Base-by-base conservation (phyloP, 2,113 vertebrate species). In the Hemichromis elongatus region DNA sequence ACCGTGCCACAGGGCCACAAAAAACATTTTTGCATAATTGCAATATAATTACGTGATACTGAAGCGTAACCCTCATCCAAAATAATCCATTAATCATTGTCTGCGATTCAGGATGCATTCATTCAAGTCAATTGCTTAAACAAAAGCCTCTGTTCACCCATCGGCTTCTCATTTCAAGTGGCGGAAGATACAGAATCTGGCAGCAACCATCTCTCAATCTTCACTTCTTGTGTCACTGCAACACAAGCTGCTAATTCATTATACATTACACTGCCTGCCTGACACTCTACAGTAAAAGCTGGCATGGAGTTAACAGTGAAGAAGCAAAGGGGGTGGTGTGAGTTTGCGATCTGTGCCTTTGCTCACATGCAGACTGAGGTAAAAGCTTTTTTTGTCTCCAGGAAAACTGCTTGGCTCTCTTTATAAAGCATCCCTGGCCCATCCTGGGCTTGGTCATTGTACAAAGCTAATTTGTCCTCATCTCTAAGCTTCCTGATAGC, bases 401-500 rank as follows among this genome's bases (percentile, higher is more conserved):
- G 84, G 88, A 89, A 92, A 92, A 86, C 90, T 78, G 57, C 80
- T 70, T 81, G 87, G 87, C 90, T 89, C 83, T 82, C 56, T 78
- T 86, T 45, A 80, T 85, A 75, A 87, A 90, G 85, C 86, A 47
- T 89, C 55, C 80, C 37, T 57, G 14, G 85, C 88, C 80, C 89
- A 77, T 93, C 81, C 84, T 82, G 84, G 79, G 86, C 84, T 86
- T 91, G 93, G 91, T 91, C 93, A 95, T 93, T 94, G 94, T 94
- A 94, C 89, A 90, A 92, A 94, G 91, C 94, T 94, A 95, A 96
- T 94, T 95, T 94, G 90, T 93, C 94, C 90, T 94, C 90, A 92
- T 94, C 93, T 90, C 88, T 91, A 92, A 95, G 94, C 94, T 94
- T 92, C 86, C 93, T 93, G 93, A 95, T 95, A 95, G 94, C 92